Percentiles rank a stretch among this genome's conserved stretches.
These are phyloP conservation scores for Brachirus orientalis DNA, from an alignment of 2,113 vertebrate genomes.

Conservation along the genomic window DNA sequence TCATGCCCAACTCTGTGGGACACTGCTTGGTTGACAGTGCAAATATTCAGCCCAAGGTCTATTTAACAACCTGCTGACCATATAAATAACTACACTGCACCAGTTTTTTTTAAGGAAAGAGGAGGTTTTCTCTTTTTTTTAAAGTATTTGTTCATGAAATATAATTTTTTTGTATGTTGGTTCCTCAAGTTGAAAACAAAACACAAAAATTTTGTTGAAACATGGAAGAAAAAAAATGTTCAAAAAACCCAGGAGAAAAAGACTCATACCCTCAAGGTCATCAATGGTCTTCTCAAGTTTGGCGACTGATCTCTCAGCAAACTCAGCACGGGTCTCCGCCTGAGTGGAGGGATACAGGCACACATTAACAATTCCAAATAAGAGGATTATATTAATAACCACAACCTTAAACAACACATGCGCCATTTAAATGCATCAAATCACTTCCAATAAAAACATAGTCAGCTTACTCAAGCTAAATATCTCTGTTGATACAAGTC, in stretches of 20 bases:
- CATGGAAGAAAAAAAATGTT: not conserved
- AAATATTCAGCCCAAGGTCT: slow-evolving; percentile 15
- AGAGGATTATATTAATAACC: slow-evolving; percentile 17
- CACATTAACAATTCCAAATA: slow-evolving; percentile 16
- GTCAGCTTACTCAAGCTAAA: slow-evolving; percentile 3
- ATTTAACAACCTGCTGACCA: slow-evolving; percentile 12
- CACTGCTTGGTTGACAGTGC: not conserved
- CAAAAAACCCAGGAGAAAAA: too few relatives aligned
- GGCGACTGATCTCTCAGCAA: slow-evolving; percentile 97
- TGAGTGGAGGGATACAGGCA: slow-evolving; percentile 61
- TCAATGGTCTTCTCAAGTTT: slow-evolving; percentile 99
- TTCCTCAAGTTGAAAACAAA: too few relatives aligned
- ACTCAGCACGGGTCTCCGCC: slow-evolving; percentile 99
- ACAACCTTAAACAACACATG: not conserved
- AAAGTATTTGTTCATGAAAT: too few relatives aligned
- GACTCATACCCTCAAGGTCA: slow-evolving; percentile 95
- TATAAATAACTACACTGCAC: slow-evolving; percentile 13
- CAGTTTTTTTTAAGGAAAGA: not conserved
- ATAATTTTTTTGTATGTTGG: too few relatives aligned
- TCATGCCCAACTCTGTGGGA: slow-evolving; percentile 1
- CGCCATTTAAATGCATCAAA: not conserved
- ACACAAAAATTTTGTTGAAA: not conserved
- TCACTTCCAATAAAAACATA: not conserved
- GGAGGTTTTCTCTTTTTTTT: not conserved
- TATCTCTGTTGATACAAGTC: too few relatives aligned